phyloP scores from a whole-genome alignment of 2,888 invertebrate species.

The Lithophane socia region DNA sequence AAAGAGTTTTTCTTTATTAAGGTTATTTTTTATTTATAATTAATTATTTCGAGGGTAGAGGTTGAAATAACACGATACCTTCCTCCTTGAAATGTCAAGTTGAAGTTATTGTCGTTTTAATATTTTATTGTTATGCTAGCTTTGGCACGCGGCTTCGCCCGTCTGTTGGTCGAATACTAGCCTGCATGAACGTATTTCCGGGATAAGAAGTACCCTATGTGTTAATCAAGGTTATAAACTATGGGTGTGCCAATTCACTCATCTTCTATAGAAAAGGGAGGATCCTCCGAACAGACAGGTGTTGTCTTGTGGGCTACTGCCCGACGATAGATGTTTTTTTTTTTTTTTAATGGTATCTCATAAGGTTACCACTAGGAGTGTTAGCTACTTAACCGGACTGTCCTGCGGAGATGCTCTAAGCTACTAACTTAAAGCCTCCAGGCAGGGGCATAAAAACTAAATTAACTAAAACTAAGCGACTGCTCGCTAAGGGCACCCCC shows the following conservation, averaged over 20 bases:
- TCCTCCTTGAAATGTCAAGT: neutral
- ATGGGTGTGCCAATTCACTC: neutral
- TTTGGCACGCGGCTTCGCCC: neutral
- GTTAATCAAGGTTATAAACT: neutral
- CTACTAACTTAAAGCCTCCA: no score
- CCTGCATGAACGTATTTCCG: neutral
- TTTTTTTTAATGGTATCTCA: no score
- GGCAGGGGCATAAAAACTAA: no score
- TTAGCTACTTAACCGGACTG: no score
- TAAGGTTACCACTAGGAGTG: no score
- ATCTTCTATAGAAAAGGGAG: no score
- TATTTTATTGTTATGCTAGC: constrained; percentile 3
- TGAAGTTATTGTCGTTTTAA: constrained; percentile 15
- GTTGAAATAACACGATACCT: constrained; percentile 25
- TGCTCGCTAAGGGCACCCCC: no score
- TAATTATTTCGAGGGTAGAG: constrained; percentile 46
- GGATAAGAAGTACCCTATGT: neutral
- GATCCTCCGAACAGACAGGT: no score
- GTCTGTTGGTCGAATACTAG: neutral
- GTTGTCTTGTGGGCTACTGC: no score
- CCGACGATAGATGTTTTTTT: no score
- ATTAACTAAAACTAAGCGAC: no score
- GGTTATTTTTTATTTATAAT: constrained; percentile 55
- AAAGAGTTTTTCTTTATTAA: constrained; percentile 46
- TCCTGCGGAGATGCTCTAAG: no score